Evolutionary conservation across 1,140 invertebrate genomes (phyloP), one percentile per base, ranked within the genome.

Genomic region (Sminthurinus signatus): DNA sequence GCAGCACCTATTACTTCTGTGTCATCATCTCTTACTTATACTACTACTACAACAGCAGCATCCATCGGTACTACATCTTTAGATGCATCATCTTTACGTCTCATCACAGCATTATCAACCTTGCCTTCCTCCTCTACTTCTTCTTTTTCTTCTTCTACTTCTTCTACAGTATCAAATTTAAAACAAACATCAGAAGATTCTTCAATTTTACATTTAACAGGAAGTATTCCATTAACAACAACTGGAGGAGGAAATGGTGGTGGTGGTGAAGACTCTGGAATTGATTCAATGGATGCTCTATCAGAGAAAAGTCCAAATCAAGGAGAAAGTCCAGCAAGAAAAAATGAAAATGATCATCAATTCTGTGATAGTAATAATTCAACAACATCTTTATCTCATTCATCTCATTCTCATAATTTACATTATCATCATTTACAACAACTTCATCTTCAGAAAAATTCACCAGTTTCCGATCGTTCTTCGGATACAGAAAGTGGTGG

Each of bases 221-320:
- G n/a, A n/a, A n/a, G n/a, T n/a, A n/a, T n/a, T n/a, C n/a, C n/a
- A n/a, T n/a, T n/a, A n/a, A n/a, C n/a, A n/a, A n/a, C n/a, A n/a
- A n/a, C n/a, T n/a, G n/a, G n/a, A n/a, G n/a, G n/a, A n/a, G 73
- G 74, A 56, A 74, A 73, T 10, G 76, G 75, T 62, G 75, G 70
- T 21, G 73, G 75, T 65, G 89, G 89, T 23, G 91, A 94, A 75
- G 91, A 93, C 77, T 92, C 89, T 43, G 90, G 91, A 1, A 93
- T 94, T 21, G 91, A 94, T 75, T 92, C 89, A 4, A 92, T 93
- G 90, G 91, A 94, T 74, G 90, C 91, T 1, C 75, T 93, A 2
- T 92, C 89, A 36, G 91, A 94, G 73, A 94, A 94, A 74, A 91
- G 88, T 67, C 91, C 90, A 2, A 91, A 92, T 75, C 89, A 93